A percentile compares a stretch with the other conserved stretches of the same genome.
These are phyloP conservation scores for Apaloderma vittatum DNA, from an alignment of 2,113 vertebrate genomes.

Conservation along the genomic window DNA sequence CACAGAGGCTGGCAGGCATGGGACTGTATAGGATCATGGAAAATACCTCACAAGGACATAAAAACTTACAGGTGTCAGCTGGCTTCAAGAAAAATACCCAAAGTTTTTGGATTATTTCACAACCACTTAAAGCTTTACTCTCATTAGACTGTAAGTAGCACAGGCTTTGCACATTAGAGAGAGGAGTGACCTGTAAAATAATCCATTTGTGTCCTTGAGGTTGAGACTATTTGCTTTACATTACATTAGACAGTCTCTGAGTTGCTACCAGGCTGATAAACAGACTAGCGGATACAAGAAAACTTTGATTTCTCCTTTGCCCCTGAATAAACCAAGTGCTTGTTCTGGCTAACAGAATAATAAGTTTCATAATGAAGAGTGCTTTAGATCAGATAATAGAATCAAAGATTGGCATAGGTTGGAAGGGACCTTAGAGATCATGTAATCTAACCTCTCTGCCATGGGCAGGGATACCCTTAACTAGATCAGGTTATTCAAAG, in stretches of 20 bases:
- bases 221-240: neutral
- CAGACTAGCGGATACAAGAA: neutral
- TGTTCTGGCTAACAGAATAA: neutral
- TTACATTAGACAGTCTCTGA: neutral
- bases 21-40: neutral
- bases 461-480: too few relatives aligned
- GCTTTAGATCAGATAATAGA: neutral
- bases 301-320: neutral
- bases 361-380: neutral
- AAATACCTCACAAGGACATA: neutral
- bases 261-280: neutral
- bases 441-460: too few relatives aligned
- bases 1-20: neutral
- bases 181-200: neutral
- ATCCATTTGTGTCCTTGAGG: neutral
- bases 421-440: too few relatives aligned
- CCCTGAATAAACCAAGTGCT: neutral
- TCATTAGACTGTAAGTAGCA: fast-evolving
- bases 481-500: too few relatives aligned
- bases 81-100: neutral
- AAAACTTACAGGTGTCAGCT: neutral
- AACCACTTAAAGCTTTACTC: neutral
- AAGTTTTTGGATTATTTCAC: neutral
- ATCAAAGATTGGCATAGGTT: too few relatives aligned
- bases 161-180: neutral